phyloP scores from a whole-genome alignment of 2,797 vertebrate species.

The Poeciliopsis infans region DNA sequence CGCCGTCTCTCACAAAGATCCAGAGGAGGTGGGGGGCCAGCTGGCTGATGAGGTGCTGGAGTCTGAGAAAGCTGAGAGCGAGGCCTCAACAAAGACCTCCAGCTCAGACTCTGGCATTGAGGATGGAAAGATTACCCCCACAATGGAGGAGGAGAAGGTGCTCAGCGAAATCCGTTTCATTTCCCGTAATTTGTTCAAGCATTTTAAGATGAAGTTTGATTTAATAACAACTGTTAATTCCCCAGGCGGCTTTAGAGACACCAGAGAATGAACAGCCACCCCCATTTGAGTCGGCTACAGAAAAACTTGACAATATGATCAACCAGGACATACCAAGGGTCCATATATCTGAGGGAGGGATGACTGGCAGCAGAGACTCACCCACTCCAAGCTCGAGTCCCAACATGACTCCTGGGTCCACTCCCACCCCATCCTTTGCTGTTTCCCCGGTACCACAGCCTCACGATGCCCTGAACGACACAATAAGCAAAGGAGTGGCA shows the following conservation, averaged over 20 bases:
- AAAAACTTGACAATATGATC: slow-evolving; percentile 25
- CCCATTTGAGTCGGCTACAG: slow-evolving; percentile 23
- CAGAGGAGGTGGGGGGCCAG: slow-evolving; percentile 57
- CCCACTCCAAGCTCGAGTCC: slow-evolving; percentile 10
- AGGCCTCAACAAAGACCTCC: slow-evolving; percentile 72
- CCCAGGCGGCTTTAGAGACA: slow-evolving; percentile 64
- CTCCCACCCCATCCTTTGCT: slow-evolving; percentile 1
- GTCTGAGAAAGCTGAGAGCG: slow-evolving; percentile 77
- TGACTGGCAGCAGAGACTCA: not conserved
- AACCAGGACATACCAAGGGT: slow-evolving; percentile 17
- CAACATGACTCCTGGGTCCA: not conserved
- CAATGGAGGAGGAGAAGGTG: slow-evolving; percentile 81
- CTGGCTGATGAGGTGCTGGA: slow-evolving; percentile 64
- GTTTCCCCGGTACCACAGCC: not conserved
- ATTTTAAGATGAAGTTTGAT: not conserved
- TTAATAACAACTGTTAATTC: not conserved
- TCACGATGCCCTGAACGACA: slow-evolving; percentile 17
- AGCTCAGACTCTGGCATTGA: slow-evolving; percentile 79
- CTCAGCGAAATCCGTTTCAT: not conserved
- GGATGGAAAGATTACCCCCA: slow-evolving; percentile 74
- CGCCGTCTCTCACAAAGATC: slow-evolving; percentile 15
- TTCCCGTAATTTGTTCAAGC: not conserved
- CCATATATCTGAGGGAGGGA: slow-evolving; percentile 2
- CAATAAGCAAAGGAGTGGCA: slow-evolving; percentile 30
- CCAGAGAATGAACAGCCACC: slow-evolving; percentile 64